phyloP scores from a whole-genome alignment of 2,888 invertebrate species.

The Pachliopta kotzebuea region DNA sequence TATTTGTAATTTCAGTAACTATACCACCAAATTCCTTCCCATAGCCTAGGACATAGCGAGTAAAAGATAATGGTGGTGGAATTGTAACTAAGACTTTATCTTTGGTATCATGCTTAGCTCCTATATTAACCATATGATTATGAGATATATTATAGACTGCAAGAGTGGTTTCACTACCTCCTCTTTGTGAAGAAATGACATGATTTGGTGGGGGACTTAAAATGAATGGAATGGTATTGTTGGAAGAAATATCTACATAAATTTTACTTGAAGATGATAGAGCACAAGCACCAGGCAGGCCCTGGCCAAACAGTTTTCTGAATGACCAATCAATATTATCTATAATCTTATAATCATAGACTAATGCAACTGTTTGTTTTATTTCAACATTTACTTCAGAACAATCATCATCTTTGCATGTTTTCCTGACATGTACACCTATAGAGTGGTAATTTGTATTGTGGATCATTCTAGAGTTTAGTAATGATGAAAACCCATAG shows the following conservation, averaged over 20 bases:
- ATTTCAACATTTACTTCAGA: slow-evolving; percentile 86
- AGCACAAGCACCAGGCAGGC: slow-evolving; percentile 90
- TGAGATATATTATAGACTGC: slow-evolving; percentile 86
- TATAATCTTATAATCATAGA: slow-evolving; percentile 89
- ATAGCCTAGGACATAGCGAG: slow-evolving; percentile 91
- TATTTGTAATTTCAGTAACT: slow-evolving; percentile 91
- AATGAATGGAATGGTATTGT: slow-evolving; percentile 81
- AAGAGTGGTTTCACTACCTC: slow-evolving; percentile 83
- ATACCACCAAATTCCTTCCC: slow-evolving; percentile 96
- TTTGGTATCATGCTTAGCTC: slow-evolving; percentile 76
- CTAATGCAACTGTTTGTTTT: slow-evolving; percentile 91
- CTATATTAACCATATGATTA: slow-evolving; percentile 85
- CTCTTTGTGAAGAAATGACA: slow-evolving; percentile 82
- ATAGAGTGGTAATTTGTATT: slow-evolving; percentile 96
- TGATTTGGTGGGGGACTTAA: slow-evolving; percentile 82
- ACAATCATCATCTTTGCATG: slow-evolving; percentile 84
- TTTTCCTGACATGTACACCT: slow-evolving; percentile 90
- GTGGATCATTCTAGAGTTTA: slow-evolving; percentile 95
- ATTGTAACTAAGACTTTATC: slow-evolving; percentile 73
- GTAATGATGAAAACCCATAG: slow-evolving; percentile 91
- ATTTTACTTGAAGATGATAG: slow-evolving; percentile 88
- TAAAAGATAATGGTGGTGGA: slow-evolving; percentile 86
- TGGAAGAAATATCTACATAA: slow-evolving; percentile 88
- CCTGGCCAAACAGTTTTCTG: slow-evolving; percentile 91
- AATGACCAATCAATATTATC: slow-evolving; percentile 91